Percentiles rank a stretch among this genome's conserved stretches.
phyloP scores from a whole-genome alignment of 2,113 vertebrate genomes.

The Danio rerio region DNA sequence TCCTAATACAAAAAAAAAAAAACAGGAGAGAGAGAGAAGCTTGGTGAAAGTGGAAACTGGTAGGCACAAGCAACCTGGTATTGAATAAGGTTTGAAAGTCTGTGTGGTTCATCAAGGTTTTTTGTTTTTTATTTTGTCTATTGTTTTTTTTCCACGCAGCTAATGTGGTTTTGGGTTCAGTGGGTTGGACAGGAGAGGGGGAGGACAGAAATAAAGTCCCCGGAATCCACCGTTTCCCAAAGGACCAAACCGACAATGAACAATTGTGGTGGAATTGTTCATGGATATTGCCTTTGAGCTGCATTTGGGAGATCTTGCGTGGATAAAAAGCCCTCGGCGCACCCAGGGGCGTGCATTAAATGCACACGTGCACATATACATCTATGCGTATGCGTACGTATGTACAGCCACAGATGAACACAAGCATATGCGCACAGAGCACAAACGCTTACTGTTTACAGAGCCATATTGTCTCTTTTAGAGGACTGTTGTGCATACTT shows the following conservation, averaged over 20 bases:
- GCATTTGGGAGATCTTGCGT: slow-evolving; percentile 75
- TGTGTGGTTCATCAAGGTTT: slow-evolving; percentile 17
- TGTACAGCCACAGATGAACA: slow-evolving; percentile 48
- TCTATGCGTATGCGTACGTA: slow-evolving; percentile 49
- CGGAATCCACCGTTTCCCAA: slow-evolving; percentile 60
- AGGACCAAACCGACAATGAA: slow-evolving; percentile 60
- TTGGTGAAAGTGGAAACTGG: background rate
- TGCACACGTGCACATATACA: slow-evolving; percentile 59
- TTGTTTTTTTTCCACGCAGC: slow-evolving; percentile 48
- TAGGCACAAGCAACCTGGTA: background rate
- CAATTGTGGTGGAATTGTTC: slow-evolving; percentile 73
- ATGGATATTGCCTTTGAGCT: slow-evolving; percentile 74
- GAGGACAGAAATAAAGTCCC: slow-evolving; percentile 68
- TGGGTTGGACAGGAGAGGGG: slow-evolving; percentile 34
- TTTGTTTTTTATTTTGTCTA: slow-evolving; percentile 6
- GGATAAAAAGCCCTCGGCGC: slow-evolving; percentile 72
- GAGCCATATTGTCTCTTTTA: slow-evolving; percentile 22
- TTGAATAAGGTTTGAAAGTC: slow-evolving; percentile 26
- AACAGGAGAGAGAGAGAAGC: background rate
- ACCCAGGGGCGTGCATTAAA: slow-evolving; percentile 73
- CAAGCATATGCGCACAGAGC: slow-evolving; percentile 17
- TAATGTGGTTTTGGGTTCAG: slow-evolving; percentile 38
- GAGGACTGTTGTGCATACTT: slow-evolving; percentile 28
- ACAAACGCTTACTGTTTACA: slow-evolving; percentile 16
- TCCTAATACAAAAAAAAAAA: slow-evolving; percentile 51